phyloP scores from a whole-genome alignment of 2,797 vertebrate genomes.

The Scomberomorus guttatus region DNA sequence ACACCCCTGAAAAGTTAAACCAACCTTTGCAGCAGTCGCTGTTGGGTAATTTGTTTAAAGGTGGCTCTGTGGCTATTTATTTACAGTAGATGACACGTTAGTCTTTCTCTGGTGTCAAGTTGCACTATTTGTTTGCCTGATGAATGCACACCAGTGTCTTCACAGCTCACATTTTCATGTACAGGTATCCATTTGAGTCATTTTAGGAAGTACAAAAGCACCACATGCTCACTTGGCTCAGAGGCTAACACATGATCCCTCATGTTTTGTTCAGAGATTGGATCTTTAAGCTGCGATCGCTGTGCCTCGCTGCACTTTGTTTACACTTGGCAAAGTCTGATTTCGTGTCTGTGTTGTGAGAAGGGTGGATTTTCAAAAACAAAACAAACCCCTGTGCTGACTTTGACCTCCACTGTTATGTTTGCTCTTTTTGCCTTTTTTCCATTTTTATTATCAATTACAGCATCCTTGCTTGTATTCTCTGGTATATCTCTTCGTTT shows the following conservation, averaged over 20 bases:
- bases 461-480: not conserved
- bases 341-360: slow-evolving; percentile 36
- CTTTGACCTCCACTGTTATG: slow-evolving; percentile 46
- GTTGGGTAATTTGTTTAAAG: slow-evolving; percentile 52
- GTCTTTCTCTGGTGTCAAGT: slow-evolving; percentile 57
- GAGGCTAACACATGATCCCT: slow-evolving; percentile 66
- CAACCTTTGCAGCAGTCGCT: slow-evolving; percentile 27
- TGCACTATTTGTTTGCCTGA: slow-evolving; percentile 54
- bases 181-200: slow-evolving; percentile 63
- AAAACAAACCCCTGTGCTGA: slow-evolving; percentile 31
- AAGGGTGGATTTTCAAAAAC: slow-evolving; percentile 31
- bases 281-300: slow-evolving; percentile 28
- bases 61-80: slow-evolving; percentile 42
- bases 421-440: not conserved
- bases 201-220: slow-evolving; percentile 59
- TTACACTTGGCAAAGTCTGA: slow-evolving; percentile 48
- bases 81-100: slow-evolving; percentile 41
- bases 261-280: slow-evolving; percentile 53
- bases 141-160: slow-evolving; percentile 44
- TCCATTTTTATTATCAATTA: not conserved
- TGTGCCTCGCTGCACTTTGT: slow-evolving; percentile 54
- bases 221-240: slow-evolving; percentile 40
- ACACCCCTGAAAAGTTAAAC: slow-evolving; percentile 30
- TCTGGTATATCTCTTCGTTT: not conserved
- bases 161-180: slow-evolving; percentile 27